phyloP scores from a whole-genome alignment of 30 jellyfish, hydroid and myxozoan species.

The Pseudorhiza aurosa region DNA sequence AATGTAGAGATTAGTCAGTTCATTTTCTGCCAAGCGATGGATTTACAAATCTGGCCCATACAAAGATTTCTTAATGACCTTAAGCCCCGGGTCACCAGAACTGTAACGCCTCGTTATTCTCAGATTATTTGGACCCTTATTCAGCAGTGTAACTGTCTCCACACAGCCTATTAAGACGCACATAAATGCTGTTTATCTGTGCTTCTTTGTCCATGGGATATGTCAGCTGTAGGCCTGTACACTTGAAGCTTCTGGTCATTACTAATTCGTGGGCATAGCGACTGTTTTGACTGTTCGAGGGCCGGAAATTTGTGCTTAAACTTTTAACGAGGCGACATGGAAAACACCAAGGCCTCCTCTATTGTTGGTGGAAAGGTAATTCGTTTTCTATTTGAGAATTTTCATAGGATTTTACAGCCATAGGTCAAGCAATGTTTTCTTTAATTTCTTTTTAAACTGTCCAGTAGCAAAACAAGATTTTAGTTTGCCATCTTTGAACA shows the following conservation, averaged over 20 bases:
- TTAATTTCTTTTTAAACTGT: too few relatives aligned
- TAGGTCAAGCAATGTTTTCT: neutral
- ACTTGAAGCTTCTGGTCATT: neutral
- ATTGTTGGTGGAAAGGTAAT: neutral
- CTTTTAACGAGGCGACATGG: neutral
- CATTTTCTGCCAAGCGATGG: neutral
- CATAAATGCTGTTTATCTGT: neutral
- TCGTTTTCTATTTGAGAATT: neutral
- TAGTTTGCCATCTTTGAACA: too few relatives aligned
- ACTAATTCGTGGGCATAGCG: neutral
- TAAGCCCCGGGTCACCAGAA: conserved; percentile 2
- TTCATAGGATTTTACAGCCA: neutral
- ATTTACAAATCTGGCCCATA: neutral
- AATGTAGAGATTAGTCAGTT: neutral
- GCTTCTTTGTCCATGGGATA: neutral
- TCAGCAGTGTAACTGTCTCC: neutral
- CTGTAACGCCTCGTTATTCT: neutral
- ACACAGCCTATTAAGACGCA: neutral
- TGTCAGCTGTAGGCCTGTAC: neutral
- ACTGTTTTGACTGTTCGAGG: neutral
- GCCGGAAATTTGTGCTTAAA: neutral
- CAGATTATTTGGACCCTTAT: neutral
- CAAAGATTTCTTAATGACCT: neutral
- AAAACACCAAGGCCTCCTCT: neutral
- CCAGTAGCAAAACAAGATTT: too few relatives aligned